Evolutionary conservation across 2,888 invertebrate species (phyloP).

Genomic region (Fabriciana adippe): DNA sequence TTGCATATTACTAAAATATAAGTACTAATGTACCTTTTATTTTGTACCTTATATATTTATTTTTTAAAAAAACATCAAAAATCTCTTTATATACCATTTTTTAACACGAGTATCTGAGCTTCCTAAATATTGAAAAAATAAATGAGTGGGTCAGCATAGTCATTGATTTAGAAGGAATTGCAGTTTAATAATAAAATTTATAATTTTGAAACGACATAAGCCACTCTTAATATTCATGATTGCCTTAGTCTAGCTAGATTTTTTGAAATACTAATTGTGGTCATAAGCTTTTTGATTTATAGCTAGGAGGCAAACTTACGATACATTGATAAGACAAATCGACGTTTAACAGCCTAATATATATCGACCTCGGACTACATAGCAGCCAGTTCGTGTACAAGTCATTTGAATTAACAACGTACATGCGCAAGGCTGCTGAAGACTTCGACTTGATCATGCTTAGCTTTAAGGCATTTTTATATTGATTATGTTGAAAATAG

Average conservation of each 20-base stretch:
- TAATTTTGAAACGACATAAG: no score
- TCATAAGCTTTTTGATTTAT: slow-evolving; percentile 41
- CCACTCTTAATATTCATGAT: no score
- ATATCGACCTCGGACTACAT: slow-evolving; percentile 50
- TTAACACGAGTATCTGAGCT: no score
- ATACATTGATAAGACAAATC: slow-evolving; percentile 47
- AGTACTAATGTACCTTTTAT: not conserved
- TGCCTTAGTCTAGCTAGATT: no score
- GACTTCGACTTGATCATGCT: slow-evolving; percentile 31
- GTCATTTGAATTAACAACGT: slow-evolving; percentile 45
- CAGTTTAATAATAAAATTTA: no score
- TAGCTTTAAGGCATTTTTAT: slow-evolving; percentile 27
- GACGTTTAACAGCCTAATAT: slow-evolving; percentile 46
- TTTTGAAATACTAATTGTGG: slow-evolving; percentile 15
- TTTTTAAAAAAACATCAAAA: no score
- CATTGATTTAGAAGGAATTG: no score
- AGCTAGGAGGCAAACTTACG: slow-evolving; percentile 42
- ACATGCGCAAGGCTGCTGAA: slow-evolving; percentile 34
- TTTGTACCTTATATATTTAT: no score
- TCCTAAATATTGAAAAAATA: no score
- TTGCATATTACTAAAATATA: slow-evolving; percentile 6
- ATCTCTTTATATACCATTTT: no score
- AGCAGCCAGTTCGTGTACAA: slow-evolving; percentile 45
- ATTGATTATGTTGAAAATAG: not conserved
- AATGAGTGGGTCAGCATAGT: no score